Evolutionary conservation across 2,797 vertebrate genomes (phyloP).

Genomic region (Linurgus olivaceus): DNA sequence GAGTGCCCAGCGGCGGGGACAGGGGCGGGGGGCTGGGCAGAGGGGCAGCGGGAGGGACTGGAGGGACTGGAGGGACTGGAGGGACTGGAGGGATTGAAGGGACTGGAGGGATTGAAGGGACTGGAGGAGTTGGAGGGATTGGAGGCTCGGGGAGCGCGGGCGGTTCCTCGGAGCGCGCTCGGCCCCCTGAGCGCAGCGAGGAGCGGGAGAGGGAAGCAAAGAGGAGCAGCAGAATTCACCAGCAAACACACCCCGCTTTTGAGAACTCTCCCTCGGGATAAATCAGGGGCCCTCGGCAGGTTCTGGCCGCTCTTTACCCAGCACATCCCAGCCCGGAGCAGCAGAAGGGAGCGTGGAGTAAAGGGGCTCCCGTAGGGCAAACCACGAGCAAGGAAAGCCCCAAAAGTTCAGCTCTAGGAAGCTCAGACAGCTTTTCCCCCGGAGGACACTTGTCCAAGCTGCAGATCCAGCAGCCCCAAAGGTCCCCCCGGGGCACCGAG

Average conservation of each 20-base stretch:
- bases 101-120: no score
- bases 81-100: no score
- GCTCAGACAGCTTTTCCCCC: not conserved
- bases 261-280: rapidly evolving
- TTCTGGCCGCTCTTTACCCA: not conserved
- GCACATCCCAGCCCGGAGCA: not conserved
- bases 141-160: not conserved
- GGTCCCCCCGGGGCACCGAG: not conserved
- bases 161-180: not conserved
- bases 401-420: rapidly evolving
- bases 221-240: not conserved
- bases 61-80: no score
- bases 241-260: rapidly evolving
- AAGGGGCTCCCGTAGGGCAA: rapidly evolving
- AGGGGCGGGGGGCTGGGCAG: not conserved
- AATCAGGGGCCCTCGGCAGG: rapidly evolving
- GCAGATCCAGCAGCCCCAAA: not conserved
- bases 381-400: not conserved
- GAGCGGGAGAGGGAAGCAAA: rapidly evolving
- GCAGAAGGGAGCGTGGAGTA: rapidly evolving
- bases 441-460: rapidly evolving
- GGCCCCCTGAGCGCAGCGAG: not conserved
- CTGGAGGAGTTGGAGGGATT: rapidly evolving
- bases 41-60: not conserved
- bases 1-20: not conserved